Percentiles rank a stretch among this genome's conserved stretches.
These are phyloP conservation scores for Myiozetetes cayanensis DNA, from an alignment of 2,113 vertebrate species.

Conservation along the genomic window DNA sequence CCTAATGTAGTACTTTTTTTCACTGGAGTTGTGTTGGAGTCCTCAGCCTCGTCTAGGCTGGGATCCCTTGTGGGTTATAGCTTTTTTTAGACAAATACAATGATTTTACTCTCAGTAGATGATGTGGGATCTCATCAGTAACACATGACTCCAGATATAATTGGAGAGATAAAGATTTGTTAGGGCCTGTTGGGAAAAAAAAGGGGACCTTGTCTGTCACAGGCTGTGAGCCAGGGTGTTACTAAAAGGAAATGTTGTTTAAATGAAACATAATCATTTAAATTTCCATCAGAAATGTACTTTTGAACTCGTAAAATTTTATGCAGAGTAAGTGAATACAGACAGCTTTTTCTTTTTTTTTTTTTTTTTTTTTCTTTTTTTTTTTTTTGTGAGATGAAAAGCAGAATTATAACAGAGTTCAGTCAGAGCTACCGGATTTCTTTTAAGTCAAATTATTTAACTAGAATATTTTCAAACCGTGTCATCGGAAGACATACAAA, in stretches of 20 bases:
- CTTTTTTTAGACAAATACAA: slow-evolving; percentile 28
- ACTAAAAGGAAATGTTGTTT: slow-evolving; percentile 53
- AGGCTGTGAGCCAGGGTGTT: slow-evolving; percentile 47
- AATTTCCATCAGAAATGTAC: slow-evolving; percentile 55
- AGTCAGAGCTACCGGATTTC: background rate
- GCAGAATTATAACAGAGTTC: background rate
- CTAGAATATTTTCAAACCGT: background rate
- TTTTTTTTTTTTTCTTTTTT: background rate
- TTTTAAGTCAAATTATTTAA: slow-evolving; percentile 11
- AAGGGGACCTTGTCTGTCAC: slow-evolving; percentile 22
- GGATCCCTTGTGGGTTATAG: background rate
- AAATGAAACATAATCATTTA: slow-evolving; percentile 53
- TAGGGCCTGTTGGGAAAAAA: slow-evolving; percentile 12
- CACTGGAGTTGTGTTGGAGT: background rate
- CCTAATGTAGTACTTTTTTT: background rate
- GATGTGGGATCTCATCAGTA: slow-evolving; percentile 22
- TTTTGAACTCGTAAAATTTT: slow-evolving; percentile 38
- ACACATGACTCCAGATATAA: slow-evolving; percentile 38
- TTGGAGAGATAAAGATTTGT: slow-evolving; percentile 42
- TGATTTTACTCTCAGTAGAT: slow-evolving; percentile 24
- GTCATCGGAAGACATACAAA: background rate
- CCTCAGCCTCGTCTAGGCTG: background rate
- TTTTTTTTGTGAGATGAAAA: background rate
- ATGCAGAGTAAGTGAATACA: slow-evolving; percentile 26
- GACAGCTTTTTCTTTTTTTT: background rate